Evolutionary conservation across 2,888 invertebrate genomes (phyloP).

Genomic region (Trichogramma dendrolimi): DNA sequence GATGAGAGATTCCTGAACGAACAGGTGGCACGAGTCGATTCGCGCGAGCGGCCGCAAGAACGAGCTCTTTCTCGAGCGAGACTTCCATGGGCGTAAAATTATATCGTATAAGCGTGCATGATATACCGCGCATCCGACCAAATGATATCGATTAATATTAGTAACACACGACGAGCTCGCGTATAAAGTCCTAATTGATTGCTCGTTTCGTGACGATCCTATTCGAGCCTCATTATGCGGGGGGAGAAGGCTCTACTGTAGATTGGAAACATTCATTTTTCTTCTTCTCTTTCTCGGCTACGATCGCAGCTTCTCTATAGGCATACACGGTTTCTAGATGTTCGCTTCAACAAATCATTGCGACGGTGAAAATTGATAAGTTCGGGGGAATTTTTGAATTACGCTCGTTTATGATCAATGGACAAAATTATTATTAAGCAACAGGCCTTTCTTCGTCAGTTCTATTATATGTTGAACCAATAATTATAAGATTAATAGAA

Average conservation of each 20-base stretch:
- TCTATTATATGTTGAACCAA: no score
- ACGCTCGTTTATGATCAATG: not conserved
- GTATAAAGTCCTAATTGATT: no score
- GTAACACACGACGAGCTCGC: conserved; percentile 34
- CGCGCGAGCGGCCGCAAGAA: no score
- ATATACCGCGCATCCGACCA: not conserved
- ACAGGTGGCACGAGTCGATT: conserved; percentile 24
- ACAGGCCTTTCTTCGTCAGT: no score
- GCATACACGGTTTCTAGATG: not conserved
- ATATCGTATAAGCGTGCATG: no score
- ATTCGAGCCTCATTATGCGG: no score
- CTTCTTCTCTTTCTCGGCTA: not conserved
- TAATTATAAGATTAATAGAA: no score
- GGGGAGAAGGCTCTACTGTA: conserved; percentile 34
- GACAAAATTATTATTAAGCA: no score
- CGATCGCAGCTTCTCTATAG: not conserved
- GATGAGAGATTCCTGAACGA: conserved; percentile 14
- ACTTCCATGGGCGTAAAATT: no score
- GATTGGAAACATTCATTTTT: conserved; percentile 43
- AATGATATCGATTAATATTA: conserved; percentile 44
- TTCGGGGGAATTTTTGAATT: not conserved
- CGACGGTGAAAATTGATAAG: not conserved
- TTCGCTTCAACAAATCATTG: not conserved
- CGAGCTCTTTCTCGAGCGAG: no score
- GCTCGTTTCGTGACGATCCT: no score